Evolutionary conservation across 2,113 vertebrate species (phyloP), one percentile per base, ranked within the genome.

Genomic region (Dipodomys merriami): DNA sequence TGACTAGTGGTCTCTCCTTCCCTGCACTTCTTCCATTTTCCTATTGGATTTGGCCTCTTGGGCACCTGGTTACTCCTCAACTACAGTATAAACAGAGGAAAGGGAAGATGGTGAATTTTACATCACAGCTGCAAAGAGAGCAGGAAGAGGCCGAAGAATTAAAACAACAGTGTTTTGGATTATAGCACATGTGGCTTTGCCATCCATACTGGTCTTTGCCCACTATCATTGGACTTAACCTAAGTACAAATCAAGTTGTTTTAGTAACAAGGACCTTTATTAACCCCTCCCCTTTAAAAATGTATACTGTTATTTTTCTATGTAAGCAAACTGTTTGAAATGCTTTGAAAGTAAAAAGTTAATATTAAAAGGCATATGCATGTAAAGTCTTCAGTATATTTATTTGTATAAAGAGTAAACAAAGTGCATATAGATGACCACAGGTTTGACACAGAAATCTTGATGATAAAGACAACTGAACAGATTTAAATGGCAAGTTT

Each of bases 391-490:
- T 96, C 96, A 96, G 97, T 97, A 95, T 30, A 87, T 95, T 97
- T 95, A 94, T 96, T 97, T 97, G 92, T 98, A 98, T 98, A 98
- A 98, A 98, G 98, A 98, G 97, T 98, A 98, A 97, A 98, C 98
- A 98, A 98, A 98, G 98, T 98, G 98, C 98, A 98, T 97, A 97
- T 27, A 96, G 97, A 93, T 49, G 73, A 93, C 94, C 93, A 97
- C 86, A 94, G 91, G 93, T 88, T 97, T 96, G 95, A 85, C 33
- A 94, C 89, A 97, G 85, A 96, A 89, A 88, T 81, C 49, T 78
- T 93, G 33, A 69, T 96, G 97, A 96, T 95, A 83, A 30, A 57
- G 84, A 67, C 68, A 85, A 81, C 0, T 19, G 49, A 68, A 86
- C 53, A 76, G 7, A 76, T 87, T 44, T 81, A 74, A 83, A 77